Conservation (phyloP, 2,797 vertebrate species). For the Leptatherina wallacei region DNA sequence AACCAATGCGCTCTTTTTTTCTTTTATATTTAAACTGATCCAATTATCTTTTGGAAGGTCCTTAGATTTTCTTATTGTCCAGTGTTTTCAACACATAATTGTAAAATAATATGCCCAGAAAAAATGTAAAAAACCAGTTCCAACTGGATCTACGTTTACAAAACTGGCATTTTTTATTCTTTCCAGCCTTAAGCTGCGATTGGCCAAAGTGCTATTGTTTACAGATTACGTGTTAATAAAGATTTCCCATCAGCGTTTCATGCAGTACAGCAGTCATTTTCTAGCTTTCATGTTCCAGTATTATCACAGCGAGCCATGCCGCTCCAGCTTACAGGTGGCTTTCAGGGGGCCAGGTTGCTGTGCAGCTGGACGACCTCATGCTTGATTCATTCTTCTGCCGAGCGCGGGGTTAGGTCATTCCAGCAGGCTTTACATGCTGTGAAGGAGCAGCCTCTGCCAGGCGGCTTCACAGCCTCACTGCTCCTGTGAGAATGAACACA, state of each 20-base stretch:
- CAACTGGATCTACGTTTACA: neutral
- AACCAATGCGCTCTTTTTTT: too few species aligned
- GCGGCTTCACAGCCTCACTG: conserved; percentile 25
- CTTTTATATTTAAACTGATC: too few species aligned
- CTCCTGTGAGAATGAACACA: conserved; percentile 33
- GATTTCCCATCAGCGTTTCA: neutral
- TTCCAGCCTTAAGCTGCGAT: neutral
- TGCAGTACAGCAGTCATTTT: conserved; percentile 11
- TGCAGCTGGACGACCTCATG: conserved; percentile 29
- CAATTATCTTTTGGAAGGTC: neutral
- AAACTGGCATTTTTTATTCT: neutral
- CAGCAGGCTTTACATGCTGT: conserved; percentile 31
- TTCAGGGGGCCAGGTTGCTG: conserved; percentile 27
- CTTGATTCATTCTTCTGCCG: conserved; percentile 40
- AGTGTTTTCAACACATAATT: neutral
- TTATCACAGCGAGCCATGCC: conserved; percentile 40
- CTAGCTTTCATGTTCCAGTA: conserved; percentile 28
- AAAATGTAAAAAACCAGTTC: neutral
- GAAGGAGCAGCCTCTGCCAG: conserved; percentile 31
- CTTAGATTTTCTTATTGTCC: neutral
- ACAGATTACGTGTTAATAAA: neutral
- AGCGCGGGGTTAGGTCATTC: conserved; percentile 49
- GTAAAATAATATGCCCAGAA: too few species aligned
- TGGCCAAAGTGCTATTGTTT: neutral
- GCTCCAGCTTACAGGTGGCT: conserved; percentile 34